These are phyloP conservation scores for Heteromormyrus szaboi DNA, from an alignment of 2,797 vertebrate genomes.

Conservation along the genomic window DNA sequence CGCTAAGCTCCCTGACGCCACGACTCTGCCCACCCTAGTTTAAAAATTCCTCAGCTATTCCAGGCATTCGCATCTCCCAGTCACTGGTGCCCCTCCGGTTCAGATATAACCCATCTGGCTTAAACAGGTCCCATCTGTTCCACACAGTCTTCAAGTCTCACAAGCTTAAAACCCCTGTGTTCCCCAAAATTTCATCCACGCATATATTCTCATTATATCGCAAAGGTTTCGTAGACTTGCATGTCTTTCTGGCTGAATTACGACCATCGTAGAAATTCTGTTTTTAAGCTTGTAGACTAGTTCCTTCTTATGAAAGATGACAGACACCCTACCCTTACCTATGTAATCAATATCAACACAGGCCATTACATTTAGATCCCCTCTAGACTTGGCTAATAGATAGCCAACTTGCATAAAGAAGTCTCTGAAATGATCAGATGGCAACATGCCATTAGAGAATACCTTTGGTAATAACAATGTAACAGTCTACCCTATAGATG, in stretches of 20 bases:
- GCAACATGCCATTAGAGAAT: background rate
- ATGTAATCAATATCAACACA: background rate
- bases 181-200: background rate
- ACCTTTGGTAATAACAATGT: background rate
- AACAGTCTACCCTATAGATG: background rate
- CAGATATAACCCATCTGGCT: constrained; percentile 1
- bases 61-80: background rate
- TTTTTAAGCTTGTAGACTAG: background rate
- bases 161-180: background rate
- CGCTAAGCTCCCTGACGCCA: background rate
- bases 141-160: background rate
- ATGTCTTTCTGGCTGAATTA: background rate
- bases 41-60: constrained; percentile 8
- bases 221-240: background rate
- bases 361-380: background rate
- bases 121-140: background rate
- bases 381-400: background rate
- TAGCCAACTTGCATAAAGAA: background rate
- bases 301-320: background rate
- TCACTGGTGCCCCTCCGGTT: background rate
- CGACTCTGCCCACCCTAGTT: background rate
- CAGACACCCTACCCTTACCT: background rate
- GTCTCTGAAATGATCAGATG: background rate
- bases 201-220: background rate
- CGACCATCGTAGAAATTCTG: background rate